Base-by-base conservation (phyloP, 2,888 invertebrate genomes). In the Lithophane semibrunnea region DNA sequence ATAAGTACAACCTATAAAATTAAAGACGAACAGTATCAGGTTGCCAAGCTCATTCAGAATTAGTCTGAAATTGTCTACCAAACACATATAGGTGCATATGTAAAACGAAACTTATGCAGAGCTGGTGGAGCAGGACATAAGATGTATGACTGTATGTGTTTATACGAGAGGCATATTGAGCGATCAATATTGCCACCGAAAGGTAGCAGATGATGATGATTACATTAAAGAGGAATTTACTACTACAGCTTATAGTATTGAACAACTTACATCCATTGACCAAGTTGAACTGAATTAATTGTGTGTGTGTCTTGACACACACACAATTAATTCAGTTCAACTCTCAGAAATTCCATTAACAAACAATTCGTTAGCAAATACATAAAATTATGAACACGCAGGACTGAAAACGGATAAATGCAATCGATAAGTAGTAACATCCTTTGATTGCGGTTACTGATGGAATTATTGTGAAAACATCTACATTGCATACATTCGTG, bases 371-470 rank as follows among this genome's bases (percentile, higher is more conserved):
- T 77, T 74, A 58, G 61, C 52, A 77, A 68, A 82, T 60, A 42
- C 75, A 73, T 52, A 29, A 69, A 80, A 79, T 77, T 77, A 82
- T 58, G 4, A 65, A 63, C 79, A 80, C 85, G 82, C 78, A 80
- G 74, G 37, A 63, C 63, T 66, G 13, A 67, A 69, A 78, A 78
- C 80, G 85, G 85, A 83, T 60, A 60, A 80, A 69, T 78, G 87
- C 87, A 87, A 87, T 52, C 58, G 16, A 56, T 84, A 87, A 86
- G 49, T 80, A 61, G n/a, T 12, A 16, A 80, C 74, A 88, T 87
- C 87, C 87, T 88, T 56, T 13, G 56, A 61, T 77, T 83, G 76
- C 68, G 58, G 54, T 37, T 67, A 63, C 73, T 71, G 29, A 70
- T 73, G 42, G 71, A 67, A 78, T 67, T 73, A 73, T 84, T 88